A percentile compares a stretch with the other conserved stretches of the same genome.
Conservation (phyloP, 2,113 vertebrate genomes). For the Lycaon pictus region DNA sequence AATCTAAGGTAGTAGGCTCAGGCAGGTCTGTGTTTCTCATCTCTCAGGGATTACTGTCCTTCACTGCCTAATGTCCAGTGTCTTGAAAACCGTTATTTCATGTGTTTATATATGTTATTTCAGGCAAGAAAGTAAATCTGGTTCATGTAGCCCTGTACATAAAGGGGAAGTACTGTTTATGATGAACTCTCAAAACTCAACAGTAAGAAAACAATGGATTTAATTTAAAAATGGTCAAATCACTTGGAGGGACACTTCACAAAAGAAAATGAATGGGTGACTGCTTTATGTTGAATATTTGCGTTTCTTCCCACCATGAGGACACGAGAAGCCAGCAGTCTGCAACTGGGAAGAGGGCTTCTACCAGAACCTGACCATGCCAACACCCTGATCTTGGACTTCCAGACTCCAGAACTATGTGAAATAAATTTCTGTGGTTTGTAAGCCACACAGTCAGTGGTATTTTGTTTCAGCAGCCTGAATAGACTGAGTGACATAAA, state of each 20-base stretch:
- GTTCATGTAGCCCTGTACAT: neutral
- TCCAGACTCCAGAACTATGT: neutral
- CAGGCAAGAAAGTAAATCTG: neutral
- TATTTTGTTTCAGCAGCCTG: neutral
- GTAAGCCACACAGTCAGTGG: neutral
- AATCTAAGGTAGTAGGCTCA: neutral
- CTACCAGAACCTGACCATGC: neutral
- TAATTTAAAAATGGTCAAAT: neutral
- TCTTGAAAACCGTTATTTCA: neutral
- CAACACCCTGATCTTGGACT: neutral
- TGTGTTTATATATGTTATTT: neutral
- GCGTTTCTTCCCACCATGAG: neutral
- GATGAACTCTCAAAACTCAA: constrained; percentile 18
- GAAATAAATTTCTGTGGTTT: neutral
- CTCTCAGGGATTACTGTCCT: neutral
- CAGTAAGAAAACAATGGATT: neutral
- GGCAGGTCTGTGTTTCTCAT: neutral
- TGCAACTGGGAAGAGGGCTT: neutral
- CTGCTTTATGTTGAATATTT: neutral
- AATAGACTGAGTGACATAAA: neutral
- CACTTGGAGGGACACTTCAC: neutral
- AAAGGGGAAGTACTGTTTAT: neutral
- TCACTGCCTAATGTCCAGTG: neutral
- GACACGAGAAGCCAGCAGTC: neutral
- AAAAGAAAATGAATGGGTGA: neutral